phyloP scores from a whole-genome alignment of 2,888 invertebrate species.

The Monopis laevigella region DNA sequence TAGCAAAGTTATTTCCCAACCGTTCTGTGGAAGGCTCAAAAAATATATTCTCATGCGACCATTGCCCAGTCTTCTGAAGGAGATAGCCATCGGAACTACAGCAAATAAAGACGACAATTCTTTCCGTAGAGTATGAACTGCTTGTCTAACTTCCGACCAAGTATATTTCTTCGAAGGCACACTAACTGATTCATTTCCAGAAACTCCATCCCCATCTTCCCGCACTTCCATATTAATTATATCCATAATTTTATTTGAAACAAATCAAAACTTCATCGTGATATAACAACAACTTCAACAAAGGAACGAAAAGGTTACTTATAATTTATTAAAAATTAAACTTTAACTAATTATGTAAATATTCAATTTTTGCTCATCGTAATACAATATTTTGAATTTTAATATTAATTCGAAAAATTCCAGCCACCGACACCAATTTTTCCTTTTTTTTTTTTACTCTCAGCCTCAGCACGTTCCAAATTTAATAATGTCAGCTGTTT shows the following conservation, averaged over 20 bases:
- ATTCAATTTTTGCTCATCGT: too few relatives aligned
- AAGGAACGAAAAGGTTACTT: too few relatives aligned
- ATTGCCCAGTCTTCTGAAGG: slow-evolving; percentile 81
- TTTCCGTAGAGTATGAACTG: slow-evolving; percentile 82
- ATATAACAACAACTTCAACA: too few relatives aligned
- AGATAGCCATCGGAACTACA: slow-evolving; percentile 84
- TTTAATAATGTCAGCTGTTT: too few relatives aligned
- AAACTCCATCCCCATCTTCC: slow-evolving; percentile 56
- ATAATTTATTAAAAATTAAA: too few relatives aligned
- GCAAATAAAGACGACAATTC: slow-evolving; percentile 81
- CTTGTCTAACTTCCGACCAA: slow-evolving; percentile 83
- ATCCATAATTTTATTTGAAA: slow-evolving; percentile 29
- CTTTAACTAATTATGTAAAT: too few relatives aligned
- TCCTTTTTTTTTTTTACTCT: too few relatives aligned
- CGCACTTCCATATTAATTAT: slow-evolving; percentile 51
- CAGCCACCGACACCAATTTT: too few relatives aligned
- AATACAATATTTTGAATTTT: too few relatives aligned
- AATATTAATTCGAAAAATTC: too few relatives aligned
- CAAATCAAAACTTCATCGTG: slow-evolving; percentile 1
- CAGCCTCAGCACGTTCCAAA: too few relatives aligned
- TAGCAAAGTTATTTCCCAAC: slow-evolving; percentile 89
- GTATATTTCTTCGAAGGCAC: slow-evolving; percentile 58
- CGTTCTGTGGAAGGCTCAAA: slow-evolving; percentile 85
- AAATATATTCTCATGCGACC: slow-evolving; percentile 90
- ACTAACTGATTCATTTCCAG: slow-evolving; percentile 43